Evolutionary conservation across 2,888 invertebrate genomes (phyloP).

Genomic region (Xestia ashworthii): DNA sequence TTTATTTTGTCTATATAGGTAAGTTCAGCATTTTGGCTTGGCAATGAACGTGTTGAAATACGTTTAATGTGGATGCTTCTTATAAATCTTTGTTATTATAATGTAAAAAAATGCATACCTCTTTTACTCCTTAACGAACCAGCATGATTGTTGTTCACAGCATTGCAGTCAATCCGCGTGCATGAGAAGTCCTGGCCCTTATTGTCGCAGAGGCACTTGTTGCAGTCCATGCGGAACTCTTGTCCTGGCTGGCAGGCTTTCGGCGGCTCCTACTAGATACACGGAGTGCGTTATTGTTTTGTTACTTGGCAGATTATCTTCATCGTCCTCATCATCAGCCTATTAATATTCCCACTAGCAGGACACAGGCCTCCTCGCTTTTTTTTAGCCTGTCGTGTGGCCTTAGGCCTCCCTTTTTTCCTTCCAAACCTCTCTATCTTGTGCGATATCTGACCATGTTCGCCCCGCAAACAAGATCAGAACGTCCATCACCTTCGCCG

Average conservation of each 20-base stretch:
- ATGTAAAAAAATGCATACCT: slow-evolving; percentile 70
- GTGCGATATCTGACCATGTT: no score
- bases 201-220: slow-evolving; percentile 86
- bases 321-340: no score
- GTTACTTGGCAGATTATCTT: slow-evolving; percentile 12
- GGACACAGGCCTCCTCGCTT: no score
- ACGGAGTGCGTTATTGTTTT: slow-evolving; percentile 68
- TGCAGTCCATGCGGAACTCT: slow-evolving; percentile 88
- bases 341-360: no score
- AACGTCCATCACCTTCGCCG: no score
- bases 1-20: no score
- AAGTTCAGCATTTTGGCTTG: no score
- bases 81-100: neutral
- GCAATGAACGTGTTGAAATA: neutral
- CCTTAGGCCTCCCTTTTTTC: no score
- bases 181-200: slow-evolving; percentile 86
- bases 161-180: slow-evolving; percentile 86
- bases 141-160: slow-evolving; percentile 74
- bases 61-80: neutral
- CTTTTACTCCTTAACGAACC: slow-evolving; percentile 74
- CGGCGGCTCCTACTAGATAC: slow-evolving; percentile 77
- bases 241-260: slow-evolving; percentile 84
- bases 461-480: no score
- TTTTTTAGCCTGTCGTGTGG: no score
- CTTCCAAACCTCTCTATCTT: no score